These are phyloP conservation scores for Andrena fulva DNA, from an alignment of 2,888 invertebrate species.

Conservation along the genomic window DNA sequence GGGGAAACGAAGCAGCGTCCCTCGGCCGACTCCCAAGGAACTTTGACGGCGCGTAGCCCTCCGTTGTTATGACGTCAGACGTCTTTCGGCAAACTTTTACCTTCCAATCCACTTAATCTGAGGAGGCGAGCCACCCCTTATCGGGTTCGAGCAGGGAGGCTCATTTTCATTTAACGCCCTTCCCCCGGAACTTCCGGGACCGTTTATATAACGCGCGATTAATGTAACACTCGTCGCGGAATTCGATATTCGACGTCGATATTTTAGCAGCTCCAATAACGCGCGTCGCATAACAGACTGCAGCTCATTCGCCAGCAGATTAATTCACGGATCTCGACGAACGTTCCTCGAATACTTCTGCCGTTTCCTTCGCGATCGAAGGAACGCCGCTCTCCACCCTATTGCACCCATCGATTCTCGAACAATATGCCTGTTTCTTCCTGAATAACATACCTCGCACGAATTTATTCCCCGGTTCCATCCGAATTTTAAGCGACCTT, in stretches of 20 bases:
- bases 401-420: background rate
- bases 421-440: too few species aligned
- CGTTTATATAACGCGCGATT: constrained; percentile 27
- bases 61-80: constrained; percentile 67
- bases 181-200: constrained; percentile 5
- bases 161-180: constrained; percentile 60
- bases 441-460: too few species aligned
- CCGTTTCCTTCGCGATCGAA: background rate
- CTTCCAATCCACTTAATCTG: constrained; percentile 71
- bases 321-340: background rate
- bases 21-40: constrained; percentile 55
- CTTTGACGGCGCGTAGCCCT: constrained; percentile 44
- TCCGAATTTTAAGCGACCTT: background rate
- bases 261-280: background rate
- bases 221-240: constrained; percentile 16
- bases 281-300: background rate
- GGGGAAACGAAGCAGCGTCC: constrained; percentile 56
- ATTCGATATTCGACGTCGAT: constrained; percentile 7
- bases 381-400: background rate
- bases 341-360: background rate
- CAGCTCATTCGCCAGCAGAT: background rate
- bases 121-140: constrained; percentile 56
- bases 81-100: constrained; percentile 61
- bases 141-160: constrained; percentile 51
- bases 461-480: too few species aligned